Evolutionary conservation across 2,888 invertebrate species (phyloP), one percentile per base, ranked within the genome.

Genomic region (Pyralis farinalis): DNA sequence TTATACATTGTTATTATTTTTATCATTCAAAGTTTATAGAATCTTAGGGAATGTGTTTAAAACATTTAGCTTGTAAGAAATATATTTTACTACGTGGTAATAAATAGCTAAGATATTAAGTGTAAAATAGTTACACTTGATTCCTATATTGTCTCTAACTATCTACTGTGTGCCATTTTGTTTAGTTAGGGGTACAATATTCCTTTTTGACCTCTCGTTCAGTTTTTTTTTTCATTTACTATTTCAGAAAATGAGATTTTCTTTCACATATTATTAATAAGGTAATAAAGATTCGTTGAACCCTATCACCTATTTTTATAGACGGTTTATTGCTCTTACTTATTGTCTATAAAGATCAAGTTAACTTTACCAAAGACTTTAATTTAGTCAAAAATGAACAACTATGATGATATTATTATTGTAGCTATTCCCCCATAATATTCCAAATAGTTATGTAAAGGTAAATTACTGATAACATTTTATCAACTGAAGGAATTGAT

Each of bases 401-500:
- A 16, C 29, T 29, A n/a, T 29, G 20, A 28, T 6, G 7, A 37
- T 12, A 37, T 7, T 21, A 25, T 25, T 25, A n/a, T 7, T 25
- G 7, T n/a, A 25, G 8, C 2, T 25, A n/a, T n/a, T 25, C 7
- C n/a, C n/a, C 25, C 25, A 25, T 1, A 25, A 7, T 25, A 25
- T 8, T 25, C 7, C 25, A 44, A 41, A 16, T 34, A 46, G 34
- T 22, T 40, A 21, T 36, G 37, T n/a, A 37, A 16, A 28, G n/a
- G 10, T 37, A 48, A 43, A 43, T 44, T 42, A 39, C 37, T 21
- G 32, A 49, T 49, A 52, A 58, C 61, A 58, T 50, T 59, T 58
- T 63, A 69, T 68, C 61, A 70, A 70, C 58, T 63, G 59, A 79
- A 71, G 81, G 81, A 79, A 79, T 79, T 79, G 78, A 79, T 72